phyloP scores from a whole-genome alignment of 1,140 invertebrate genomes.

The Drosophila sp. region DNA sequence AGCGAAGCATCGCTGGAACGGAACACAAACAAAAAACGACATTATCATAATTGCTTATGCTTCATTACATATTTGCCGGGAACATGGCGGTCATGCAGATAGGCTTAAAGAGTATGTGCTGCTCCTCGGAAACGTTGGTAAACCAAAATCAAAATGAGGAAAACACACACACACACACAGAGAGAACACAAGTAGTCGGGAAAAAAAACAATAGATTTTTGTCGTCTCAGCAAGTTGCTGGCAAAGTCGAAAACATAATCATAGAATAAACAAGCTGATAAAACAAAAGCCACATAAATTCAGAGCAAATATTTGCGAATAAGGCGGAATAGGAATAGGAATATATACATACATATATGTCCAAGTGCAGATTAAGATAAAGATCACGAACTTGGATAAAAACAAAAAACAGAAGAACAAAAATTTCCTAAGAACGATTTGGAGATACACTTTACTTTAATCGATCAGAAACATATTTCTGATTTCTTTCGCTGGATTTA shows the following conservation, averaged over 20 bases:
- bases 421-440: slow-evolving; percentile 20
- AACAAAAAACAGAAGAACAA: slow-evolving; percentile 29
- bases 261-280: slow-evolving; percentile 74
- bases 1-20: slow-evolving; percentile 43
- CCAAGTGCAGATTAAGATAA: slow-evolving; percentile 64
- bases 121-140: background rate
- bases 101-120: slow-evolving; percentile 42
- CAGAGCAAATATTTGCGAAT: slow-evolving; percentile 69
- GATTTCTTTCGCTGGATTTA: background rate
- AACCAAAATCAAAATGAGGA: slow-evolving; percentile 19
- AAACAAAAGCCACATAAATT: slow-evolving; percentile 75
- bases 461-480: too few relatives aligned
- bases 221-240: slow-evolving; percentile 36
- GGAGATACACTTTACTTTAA: background rate
- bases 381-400: slow-evolving; percentile 53
- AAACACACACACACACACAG: slow-evolving; percentile 32
- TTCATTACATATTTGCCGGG: slow-evolving; percentile 76
- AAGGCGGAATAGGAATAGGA: slow-evolving; percentile 7
- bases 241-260: slow-evolving; percentile 56
- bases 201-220: slow-evolving; percentile 17
- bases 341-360: slow-evolving; percentile 18
- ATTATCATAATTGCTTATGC: slow-evolving; percentile 81
- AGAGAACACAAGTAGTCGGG: slow-evolving; percentile 43
- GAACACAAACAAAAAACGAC: slow-evolving; percentile 64
- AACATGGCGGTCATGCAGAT: slow-evolving; percentile 41